Base-by-base conservation (phyloP, 2,113 vertebrate species). In the Ahaetulla prasina region DNA sequence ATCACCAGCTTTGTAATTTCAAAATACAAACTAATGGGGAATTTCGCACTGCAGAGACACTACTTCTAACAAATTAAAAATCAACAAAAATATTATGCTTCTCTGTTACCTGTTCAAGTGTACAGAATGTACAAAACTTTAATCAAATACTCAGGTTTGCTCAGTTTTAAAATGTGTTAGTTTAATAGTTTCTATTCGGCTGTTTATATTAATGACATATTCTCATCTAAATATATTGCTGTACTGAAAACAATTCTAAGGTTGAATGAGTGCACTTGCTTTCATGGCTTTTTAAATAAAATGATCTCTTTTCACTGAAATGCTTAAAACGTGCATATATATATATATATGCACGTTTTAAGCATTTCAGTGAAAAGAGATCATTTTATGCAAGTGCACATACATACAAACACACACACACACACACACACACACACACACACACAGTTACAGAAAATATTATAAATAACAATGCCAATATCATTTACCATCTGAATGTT, bases 91-190 rank as follows among this genome's bases (percentile, higher is more conserved):
- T 96, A 97, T 95, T 96, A 95, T 97, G 96, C 97, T 95, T 96
- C 97, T 95, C 53, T 95, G 96, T 96, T 97, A 97, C 97, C 97
- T 97, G 96, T 97, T 97, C 96, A 97, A 97, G 97, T 98, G 97
- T 98, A 99, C 97, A 98, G 98, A 98, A 98, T 98, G 97, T 98
- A 98, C 98, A 99, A 99, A 98, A 98, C 98, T 98, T 99, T 99
- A 99, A 99, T 99, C 99, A 99, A 98, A 99, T 98, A 98, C 98
- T 98, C 97, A 97, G 98, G 98, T 98, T 99, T 98, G 98, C 98
- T 98, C 98, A 98, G 98, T 99, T 98, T 98, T 98, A 98, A 98
- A 99, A 98, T 98, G 98, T 98, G 98, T 98, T 99, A 98, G 98
- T 98, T 98, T 99, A 99, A 99, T 98, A 98, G 98, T 98, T 98